Conservation (phyloP, 2,888 invertebrate genomes). For the Gari tellinella region DNA sequence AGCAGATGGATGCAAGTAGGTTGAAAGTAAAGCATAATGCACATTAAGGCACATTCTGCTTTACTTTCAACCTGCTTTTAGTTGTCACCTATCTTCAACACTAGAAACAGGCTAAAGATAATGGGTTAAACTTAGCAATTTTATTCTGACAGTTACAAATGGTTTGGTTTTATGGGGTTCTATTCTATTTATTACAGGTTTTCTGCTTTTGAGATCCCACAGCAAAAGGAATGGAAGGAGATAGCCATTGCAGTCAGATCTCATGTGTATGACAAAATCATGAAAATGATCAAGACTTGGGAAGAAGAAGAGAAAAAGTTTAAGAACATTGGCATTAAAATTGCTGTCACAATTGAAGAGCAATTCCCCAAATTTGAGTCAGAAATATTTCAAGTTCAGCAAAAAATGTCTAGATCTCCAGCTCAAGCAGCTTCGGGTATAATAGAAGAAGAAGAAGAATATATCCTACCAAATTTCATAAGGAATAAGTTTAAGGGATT, state of each 20-base stretch:
- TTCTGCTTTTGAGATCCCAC: slow-evolving; percentile 34
- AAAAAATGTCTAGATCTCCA: slow-evolving; percentile 41
- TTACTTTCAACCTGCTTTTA: too few relatives aligned
- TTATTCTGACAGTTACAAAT: too few relatives aligned
- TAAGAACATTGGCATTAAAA: slow-evolving; percentile 54
- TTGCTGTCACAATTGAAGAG: slow-evolving; percentile 54
- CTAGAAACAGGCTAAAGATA: too few relatives aligned
- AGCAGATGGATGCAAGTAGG: too few relatives aligned
- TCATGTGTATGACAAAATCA: slow-evolving; percentile 53
- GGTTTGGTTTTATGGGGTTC: too few relatives aligned
- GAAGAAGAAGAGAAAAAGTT: slow-evolving; percentile 62
- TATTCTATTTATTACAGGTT: slow-evolving; percentile 31
- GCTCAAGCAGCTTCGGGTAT: not conserved
- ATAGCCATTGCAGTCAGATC: slow-evolving; percentile 50
- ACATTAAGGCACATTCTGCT: too few relatives aligned
- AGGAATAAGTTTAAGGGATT: slow-evolving; percentile 47
- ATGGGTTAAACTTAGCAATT: too few relatives aligned
- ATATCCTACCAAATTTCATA: slow-evolving; percentile 55
- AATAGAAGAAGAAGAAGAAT: slow-evolving; percentile 45
- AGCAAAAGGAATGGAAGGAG: slow-evolving; percentile 49
- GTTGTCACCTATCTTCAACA: too few relatives aligned
- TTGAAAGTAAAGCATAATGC: too few relatives aligned
- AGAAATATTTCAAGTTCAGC: slow-evolving; percentile 63
- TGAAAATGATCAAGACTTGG: slow-evolving; percentile 60
- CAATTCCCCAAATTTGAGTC: slow-evolving; percentile 69